Evolutionary conservation across 2,113 vertebrate species (phyloP), one percentile per base, ranked within the genome.

Genomic region (Hippocampus abdominalis): DNA sequence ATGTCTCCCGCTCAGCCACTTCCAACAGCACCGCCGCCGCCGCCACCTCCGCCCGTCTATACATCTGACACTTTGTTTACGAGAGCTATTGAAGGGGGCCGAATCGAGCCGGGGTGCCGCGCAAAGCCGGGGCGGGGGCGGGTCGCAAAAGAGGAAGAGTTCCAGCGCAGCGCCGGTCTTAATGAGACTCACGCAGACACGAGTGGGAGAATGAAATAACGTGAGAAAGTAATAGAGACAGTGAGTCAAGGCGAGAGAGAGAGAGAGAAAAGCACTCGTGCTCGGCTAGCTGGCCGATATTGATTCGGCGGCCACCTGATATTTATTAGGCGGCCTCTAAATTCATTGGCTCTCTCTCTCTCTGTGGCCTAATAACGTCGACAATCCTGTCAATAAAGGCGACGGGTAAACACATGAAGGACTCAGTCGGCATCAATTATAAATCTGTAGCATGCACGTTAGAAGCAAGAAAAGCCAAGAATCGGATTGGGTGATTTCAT

Each of bases 41-140:
- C 40, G 62, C 40, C 21, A 44, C 36, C 62, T 40, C 77, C 5
- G 74, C 78, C 74, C 25, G 15, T 71, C 85, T 73, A 78, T 80
- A 81, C 60, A 80, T 86, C 77, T 84, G 72, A 76, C 81, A 87
- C 81, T 64, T 81, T 87, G 86, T 86, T 86, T 87, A 75, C 79
- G 71, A 81, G 71, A 77, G 66, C 62, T 65, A 42, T 61, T 71
- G 82, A 64, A 46, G 40, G 63, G 66, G 71, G 73, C 42, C 69
- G 67, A 81, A 73, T 69, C 7, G 39, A 69, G 74, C 20, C 57
- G 54, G 56, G 51, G 68, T 23, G 63, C 36, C 59, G 68, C 63
- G 76, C 73, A 73, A 70, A 78, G 8, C 27, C 63, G 56, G 29
- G 59, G 39, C 16, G 77, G 65, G 39, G 71, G 68, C 67, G 65